A percentile compares a stretch with the other conserved stretches of the same genome.
Evolutionary conservation across 2,888 invertebrate genomes (phyloP).

Genomic region (Drosophila histrio): DNA sequence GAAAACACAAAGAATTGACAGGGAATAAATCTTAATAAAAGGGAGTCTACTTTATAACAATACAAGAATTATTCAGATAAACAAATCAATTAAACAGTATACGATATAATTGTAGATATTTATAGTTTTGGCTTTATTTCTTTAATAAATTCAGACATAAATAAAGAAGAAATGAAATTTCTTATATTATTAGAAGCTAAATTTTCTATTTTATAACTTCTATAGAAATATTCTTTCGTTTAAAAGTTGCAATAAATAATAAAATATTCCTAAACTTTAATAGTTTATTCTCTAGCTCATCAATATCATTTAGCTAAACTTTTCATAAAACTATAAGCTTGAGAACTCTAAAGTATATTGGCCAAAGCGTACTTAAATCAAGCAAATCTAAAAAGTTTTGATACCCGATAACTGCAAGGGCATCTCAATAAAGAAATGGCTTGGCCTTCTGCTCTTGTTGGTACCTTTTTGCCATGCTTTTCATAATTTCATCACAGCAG

Average conservation of each 20-base stretch:
- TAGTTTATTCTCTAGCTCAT: neutral
- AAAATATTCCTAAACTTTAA: neutral
- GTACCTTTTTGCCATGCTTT: slow-evolving; percentile 54
- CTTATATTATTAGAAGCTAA: neutral
- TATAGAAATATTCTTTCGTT: too few relatives aligned
- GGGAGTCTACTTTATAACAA: too few relatives aligned
- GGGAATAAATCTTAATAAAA: too few relatives aligned
- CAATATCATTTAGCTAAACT: neutral
- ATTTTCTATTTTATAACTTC: too few relatives aligned
- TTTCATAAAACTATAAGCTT: too few relatives aligned
- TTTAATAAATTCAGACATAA: neutral
- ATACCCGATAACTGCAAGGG: slow-evolving; percentile 21
- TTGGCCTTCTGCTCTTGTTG: slow-evolving; percentile 58
- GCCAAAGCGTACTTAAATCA: neutral
- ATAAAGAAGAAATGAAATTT: neutral
- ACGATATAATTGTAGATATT: too few relatives aligned
- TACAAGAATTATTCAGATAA: too few relatives aligned
- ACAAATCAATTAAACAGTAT: too few relatives aligned
- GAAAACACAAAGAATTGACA: too few relatives aligned
- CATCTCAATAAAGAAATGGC: slow-evolving; percentile 54
- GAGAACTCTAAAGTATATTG: neutral
- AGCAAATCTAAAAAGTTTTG: neutral
- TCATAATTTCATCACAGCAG: slow-evolving; percentile 76
- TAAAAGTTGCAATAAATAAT: neutral
- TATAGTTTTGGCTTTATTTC: too few relatives aligned